phyloP scores from a whole-genome alignment of 2,797 vertebrate genomes.

The Sorex maritimensis region DNA sequence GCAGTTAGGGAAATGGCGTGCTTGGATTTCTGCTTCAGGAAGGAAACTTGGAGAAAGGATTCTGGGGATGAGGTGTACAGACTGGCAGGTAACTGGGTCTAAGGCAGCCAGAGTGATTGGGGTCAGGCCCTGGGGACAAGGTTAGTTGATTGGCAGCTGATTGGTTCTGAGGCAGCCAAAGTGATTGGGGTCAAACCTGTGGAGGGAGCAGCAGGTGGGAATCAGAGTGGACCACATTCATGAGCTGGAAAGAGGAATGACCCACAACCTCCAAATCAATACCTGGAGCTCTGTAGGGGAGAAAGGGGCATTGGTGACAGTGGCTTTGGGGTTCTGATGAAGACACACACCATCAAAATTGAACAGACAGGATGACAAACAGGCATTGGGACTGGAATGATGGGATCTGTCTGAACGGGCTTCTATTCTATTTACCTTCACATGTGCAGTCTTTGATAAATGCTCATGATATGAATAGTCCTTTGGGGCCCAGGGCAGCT shows the following conservation, averaged over 20 bases:
- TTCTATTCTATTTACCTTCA: too few species aligned
- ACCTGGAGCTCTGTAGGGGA: neutral
- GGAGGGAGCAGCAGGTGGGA: neutral
- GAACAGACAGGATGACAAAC: neutral
- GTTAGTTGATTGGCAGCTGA: too few species aligned
- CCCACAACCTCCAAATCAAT: neutral
- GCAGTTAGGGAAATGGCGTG: neutral
- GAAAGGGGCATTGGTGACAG: neutral
- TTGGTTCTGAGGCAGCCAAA: neutral
- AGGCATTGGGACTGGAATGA: neutral
- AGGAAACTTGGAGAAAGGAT: neutral
- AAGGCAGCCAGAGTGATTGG: neutral
- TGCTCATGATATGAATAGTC: too few species aligned
- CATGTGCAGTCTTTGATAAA: too few species aligned
- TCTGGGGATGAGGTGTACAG: neutral
- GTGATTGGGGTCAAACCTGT: neutral
- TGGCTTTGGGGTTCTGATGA: neutral
- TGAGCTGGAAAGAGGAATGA: neutral
- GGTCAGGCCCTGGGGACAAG: neutral
- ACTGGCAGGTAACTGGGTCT: too few species aligned
- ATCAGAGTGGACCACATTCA: neutral
- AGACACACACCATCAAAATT: neutral
- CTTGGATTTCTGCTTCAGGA: slow-evolving; percentile 17
- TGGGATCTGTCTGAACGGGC: neutral
- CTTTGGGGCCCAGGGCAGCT: too few species aligned